A percentile compares a stretch with the other conserved stretches of the same genome.
phyloP scores from a whole-genome alignment of 2,888 invertebrate genomes.

The Ornithoptera priamus region DNA sequence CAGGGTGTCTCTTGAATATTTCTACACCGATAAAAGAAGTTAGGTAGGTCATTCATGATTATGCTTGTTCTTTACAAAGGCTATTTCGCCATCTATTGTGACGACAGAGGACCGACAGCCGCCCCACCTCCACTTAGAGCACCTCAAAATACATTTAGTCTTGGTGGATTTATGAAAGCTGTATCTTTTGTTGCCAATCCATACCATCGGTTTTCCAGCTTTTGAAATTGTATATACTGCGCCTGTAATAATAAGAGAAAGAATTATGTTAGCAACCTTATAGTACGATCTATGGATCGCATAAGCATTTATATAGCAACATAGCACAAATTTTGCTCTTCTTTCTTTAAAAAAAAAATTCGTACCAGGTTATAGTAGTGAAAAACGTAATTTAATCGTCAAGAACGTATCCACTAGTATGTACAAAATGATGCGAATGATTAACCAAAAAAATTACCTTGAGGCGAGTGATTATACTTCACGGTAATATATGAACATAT shows the following conservation, averaged over 20 bases:
- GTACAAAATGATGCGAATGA: background rate
- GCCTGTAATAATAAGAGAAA: conserved; percentile 14
- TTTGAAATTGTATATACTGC: conserved; percentile 31
- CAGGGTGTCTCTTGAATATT: too few relatives aligned
- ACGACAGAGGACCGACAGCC: conserved; percentile 30
- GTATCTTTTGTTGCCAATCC: conserved; percentile 41
- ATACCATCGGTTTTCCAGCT: conserved; percentile 37
- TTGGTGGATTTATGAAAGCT: conserved; percentile 41
- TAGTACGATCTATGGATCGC: background rate
- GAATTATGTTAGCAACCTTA: conserved; percentile 2
- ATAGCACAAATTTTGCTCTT: background rate
- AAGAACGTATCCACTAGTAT: background rate
- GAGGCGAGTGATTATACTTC: background rate
- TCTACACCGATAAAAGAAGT: too few relatives aligned
- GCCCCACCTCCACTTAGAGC: conserved; percentile 39
- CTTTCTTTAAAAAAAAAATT: background rate
- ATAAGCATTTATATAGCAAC: background rate
- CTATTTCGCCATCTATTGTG: conserved; percentile 14
- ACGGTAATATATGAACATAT: too few relatives aligned
- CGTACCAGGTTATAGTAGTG: too few relatives aligned
- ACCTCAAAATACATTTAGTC: conserved; percentile 46
- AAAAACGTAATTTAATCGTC: background rate
- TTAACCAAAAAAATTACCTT: background rate
- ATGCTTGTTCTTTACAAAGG: conserved; percentile 14
- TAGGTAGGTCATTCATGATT: conserved; percentile 6